Evolutionary conservation across 92 coral and sea anemone genomes (phyloP).

Genomic region (Metridium senile): DNA sequence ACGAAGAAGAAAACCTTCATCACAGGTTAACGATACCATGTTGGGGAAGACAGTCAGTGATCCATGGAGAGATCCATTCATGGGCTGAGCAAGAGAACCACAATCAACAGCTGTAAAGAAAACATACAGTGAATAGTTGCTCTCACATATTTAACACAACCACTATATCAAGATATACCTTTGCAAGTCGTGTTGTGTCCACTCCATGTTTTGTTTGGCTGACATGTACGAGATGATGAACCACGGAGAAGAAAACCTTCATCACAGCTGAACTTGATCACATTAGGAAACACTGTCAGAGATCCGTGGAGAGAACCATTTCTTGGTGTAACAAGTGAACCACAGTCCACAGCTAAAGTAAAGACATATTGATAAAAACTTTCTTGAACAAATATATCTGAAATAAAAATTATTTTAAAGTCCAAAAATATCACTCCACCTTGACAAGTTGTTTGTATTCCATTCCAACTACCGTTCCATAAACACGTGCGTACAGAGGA

Average conservation of each 20-base stretch:
- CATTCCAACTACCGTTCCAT: conserved; percentile 64
- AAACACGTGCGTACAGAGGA: conserved; percentile 45
- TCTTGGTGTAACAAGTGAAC: conserved; percentile 31
- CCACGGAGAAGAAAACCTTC: conserved; percentile 59
- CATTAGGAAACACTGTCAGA: conserved; percentile 41
- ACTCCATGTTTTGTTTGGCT: conserved; percentile 53
- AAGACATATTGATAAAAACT: too few relatives aligned
- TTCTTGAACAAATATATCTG: neutral
- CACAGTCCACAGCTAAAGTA: conserved; percentile 34
- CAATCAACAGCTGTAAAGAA: too few relatives aligned
- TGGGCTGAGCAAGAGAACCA: conserved; percentile 23
- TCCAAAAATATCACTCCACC: neutral
- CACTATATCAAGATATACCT: too few relatives aligned
- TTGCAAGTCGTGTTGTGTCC: too few relatives aligned
- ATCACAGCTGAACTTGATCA: conserved; percentile 49
- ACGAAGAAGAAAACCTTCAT: conserved; percentile 61
- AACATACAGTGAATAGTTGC: too few relatives aligned
- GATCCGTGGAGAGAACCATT: conserved; percentile 46
- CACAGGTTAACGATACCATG: conserved; percentile 44
- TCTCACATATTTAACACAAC: too few relatives aligned
- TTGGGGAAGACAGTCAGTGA: conserved; percentile 55
- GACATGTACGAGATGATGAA: conserved; percentile 37
- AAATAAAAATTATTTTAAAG: neutral
- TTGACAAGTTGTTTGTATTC: conserved; percentile 31
- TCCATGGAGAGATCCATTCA: conserved; percentile 45